Evolutionary conservation across 2,888 invertebrate species (phyloP).

Genomic region (Polyploca ridens): DNA sequence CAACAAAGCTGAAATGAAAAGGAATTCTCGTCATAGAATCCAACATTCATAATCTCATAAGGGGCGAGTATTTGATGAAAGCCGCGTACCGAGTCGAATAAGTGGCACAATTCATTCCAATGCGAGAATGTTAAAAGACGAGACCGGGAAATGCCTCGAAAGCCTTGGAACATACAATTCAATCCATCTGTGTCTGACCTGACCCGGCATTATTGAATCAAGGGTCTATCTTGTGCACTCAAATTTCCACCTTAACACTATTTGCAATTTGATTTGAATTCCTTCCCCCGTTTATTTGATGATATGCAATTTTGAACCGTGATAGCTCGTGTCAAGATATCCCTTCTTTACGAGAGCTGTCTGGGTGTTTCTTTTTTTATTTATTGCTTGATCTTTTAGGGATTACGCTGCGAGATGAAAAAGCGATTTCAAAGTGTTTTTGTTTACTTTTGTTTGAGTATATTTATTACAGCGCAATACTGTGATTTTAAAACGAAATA

Average conservation of each 20-base stretch:
- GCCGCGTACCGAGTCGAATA: background rate
- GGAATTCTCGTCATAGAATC: conserved; percentile 5
- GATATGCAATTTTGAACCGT: conserved; percentile 34
- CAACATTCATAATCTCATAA: conserved; percentile 8
- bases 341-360: conserved; percentile 28
- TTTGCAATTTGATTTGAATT: conserved; percentile 47
- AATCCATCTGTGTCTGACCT: conserved; percentile 46
- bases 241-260: conserved; percentile 40
- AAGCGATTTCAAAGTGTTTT: conserved; percentile 5
- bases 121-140: conserved; percentile 9
- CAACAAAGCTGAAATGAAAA: conserved; percentile 2
- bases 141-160: conserved; percentile 11
- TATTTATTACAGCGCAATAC: background rate
- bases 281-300: conserved; percentile 15
- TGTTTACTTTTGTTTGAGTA: conserved; percentile 2
- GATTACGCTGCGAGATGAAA: conserved; percentile 24
- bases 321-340: conserved; percentile 33
- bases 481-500: background rate
- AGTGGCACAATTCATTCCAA: conserved; percentile 12
- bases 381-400: conserved; percentile 45
- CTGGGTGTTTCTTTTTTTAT: conserved; percentile 29
- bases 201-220: conserved; percentile 51
- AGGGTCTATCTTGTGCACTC: conserved; percentile 26
- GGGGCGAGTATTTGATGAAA: conserved; percentile 2
- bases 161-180: conserved; percentile 47